Conservation (phyloP, 2,888 invertebrate genomes). For the Cheilosia variabilis region DNA sequence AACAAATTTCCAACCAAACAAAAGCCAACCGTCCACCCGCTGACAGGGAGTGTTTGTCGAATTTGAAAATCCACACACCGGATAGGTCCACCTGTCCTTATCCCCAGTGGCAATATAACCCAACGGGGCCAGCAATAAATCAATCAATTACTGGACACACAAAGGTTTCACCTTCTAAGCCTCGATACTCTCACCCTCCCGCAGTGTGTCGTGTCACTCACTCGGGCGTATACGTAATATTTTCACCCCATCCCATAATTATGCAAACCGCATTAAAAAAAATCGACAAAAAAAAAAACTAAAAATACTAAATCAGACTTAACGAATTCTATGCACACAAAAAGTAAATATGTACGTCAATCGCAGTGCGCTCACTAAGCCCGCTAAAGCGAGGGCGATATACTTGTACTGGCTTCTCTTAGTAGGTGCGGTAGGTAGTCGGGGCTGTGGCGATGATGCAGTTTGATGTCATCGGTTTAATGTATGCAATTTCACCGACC, state of each 20-base stretch:
- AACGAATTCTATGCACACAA: slow-evolving; percentile 55
- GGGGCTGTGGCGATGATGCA: slow-evolving; percentile 25
- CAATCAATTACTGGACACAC: slow-evolving; percentile 66
- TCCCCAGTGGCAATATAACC: background rate
- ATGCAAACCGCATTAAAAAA: slow-evolving; percentile 44
- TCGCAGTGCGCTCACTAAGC: slow-evolving; percentile 30
- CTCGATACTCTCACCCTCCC: background rate
- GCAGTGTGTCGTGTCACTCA: slow-evolving; percentile 46
- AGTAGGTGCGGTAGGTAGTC: background rate
- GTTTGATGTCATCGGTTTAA: slow-evolving; percentile 60
- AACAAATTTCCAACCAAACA: too few species aligned
- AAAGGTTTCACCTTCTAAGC: slow-evolving; percentile 46
- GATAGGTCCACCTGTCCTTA: background rate
- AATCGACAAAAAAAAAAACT: background rate
- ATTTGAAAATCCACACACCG: slow-evolving; percentile 1
- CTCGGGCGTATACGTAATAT: slow-evolving; percentile 55
- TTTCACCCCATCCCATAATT: slow-evolving; percentile 8
- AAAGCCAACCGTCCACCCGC: too few species aligned
- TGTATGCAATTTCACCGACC: slow-evolving; percentile 63
- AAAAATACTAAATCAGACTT: slow-evolving; percentile 52
- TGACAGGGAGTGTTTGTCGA: background rate
- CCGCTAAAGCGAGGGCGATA: slow-evolving; percentile 24
- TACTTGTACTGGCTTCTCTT: background rate
- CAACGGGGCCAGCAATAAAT: slow-evolving; percentile 40
- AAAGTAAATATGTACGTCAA: background rate